phyloP scores from a whole-genome alignment of 2,797 vertebrate genomes.

The Picus viridis region DNA sequence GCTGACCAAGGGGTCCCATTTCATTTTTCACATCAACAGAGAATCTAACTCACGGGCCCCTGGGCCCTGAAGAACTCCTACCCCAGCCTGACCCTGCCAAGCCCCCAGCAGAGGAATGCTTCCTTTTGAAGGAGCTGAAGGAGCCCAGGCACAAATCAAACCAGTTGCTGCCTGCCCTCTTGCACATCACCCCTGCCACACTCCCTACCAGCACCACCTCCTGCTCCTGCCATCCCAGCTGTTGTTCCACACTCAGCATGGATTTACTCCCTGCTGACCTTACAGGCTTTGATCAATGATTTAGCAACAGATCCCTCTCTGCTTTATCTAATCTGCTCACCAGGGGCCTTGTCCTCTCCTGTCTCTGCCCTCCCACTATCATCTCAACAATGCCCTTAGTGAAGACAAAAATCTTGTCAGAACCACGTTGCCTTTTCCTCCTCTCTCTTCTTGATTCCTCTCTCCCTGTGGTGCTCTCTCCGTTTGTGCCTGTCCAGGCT shows the following conservation, averaged over 20 bases:
- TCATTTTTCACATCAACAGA: neutral
- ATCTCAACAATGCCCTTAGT: neutral
- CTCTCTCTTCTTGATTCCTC: neutral
- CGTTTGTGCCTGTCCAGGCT: accelerated
- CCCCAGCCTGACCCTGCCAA: neutral
- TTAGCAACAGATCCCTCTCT: neutral
- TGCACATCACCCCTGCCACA: neutral
- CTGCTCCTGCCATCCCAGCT: neutral
- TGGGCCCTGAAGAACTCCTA: neutral
- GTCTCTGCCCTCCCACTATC: neutral
- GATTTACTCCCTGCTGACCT: neutral
- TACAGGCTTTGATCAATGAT: neutral
- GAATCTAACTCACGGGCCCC: neutral
- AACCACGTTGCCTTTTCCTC: neutral
- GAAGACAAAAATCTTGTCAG: neutral
- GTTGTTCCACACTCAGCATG: neutral
- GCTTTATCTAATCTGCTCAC: neutral
- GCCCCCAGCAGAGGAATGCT: neutral
- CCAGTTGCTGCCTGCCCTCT: neutral
- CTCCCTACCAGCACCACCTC: neutral
- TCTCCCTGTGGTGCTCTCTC: neutral
- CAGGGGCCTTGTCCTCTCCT: neutral
- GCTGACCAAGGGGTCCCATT: neutral
- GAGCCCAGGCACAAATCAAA: neutral
- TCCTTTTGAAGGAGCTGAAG: neutral